Evolutionary conservation across 2,888 invertebrate genomes (phyloP).

Genomic region (Drosophila conformis): DNA sequence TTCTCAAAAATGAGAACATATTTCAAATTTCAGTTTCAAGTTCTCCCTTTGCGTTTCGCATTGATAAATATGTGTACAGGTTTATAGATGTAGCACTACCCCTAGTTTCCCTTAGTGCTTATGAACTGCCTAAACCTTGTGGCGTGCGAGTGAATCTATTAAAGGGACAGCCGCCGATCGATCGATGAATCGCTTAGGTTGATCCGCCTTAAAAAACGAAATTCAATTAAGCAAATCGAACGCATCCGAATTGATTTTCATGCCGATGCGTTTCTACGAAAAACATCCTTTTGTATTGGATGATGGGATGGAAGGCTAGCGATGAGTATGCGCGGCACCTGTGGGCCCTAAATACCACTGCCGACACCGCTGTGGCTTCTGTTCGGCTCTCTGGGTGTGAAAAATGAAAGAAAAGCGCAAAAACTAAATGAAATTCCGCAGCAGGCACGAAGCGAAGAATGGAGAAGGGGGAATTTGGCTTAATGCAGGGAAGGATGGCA

Average conservation of each 20-base stretch:
- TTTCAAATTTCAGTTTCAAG: neutral
- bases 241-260: constrained; percentile 65
- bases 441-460: constrained; percentile 39
- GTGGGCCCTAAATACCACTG: constrained; percentile 26
- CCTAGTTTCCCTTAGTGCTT: neutral
- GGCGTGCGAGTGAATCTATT: constrained; percentile 76
- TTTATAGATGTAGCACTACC: constrained; percentile 6
- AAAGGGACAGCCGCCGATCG: constrained; percentile 53
- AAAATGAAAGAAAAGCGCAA: constrained; percentile 46
- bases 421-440: constrained; percentile 39
- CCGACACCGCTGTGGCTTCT: constrained; percentile 12
- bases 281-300: constrained; percentile 40
- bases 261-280: constrained; percentile 69
- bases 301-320: constrained; percentile 20
- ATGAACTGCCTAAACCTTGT: constrained; percentile 10
- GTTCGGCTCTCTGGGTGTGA: constrained; percentile 54
- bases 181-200: constrained; percentile 23
- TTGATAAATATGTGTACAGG: constrained; percentile 13
- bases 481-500: constrained; percentile 32
- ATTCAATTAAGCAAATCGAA: constrained; percentile 80
- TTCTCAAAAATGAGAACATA: neutral
- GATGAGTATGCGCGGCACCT: constrained; percentile 52
- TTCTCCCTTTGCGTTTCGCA: neutral
- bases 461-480: constrained; percentile 32
- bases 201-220: constrained; percentile 34